Percentiles rank a stretch among this genome's conserved stretches.
Conservation (phyloP, 2,113 vertebrate species). For the Setophaga petechia region DNA sequence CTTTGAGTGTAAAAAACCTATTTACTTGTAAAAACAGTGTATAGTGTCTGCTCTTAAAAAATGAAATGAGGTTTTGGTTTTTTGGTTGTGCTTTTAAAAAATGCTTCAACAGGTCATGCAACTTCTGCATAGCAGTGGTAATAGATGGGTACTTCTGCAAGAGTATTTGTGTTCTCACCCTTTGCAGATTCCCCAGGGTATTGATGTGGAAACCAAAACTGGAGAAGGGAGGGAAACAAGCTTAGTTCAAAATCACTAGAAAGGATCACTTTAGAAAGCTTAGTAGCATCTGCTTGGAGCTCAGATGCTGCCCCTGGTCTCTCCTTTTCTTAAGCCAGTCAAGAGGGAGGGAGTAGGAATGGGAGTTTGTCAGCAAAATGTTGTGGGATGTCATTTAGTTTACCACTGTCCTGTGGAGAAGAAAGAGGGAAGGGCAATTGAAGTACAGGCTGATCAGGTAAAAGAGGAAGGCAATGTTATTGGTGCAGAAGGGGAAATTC, state of each 20-base stretch:
- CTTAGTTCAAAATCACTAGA: background rate
- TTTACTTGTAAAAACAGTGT: background rate
- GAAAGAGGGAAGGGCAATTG: background rate
- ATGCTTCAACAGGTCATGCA: background rate
- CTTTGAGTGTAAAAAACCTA: background rate
- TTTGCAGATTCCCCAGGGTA: background rate
- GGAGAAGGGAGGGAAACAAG: background rate
- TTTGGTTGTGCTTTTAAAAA: background rate
- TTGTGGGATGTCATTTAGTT: background rate
- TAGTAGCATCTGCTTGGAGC: background rate
- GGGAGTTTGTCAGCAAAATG: background rate
- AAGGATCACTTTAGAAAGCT: background rate
- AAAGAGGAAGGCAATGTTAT: background rate
- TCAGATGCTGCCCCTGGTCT: background rate
- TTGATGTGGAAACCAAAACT: rapidly evolving
- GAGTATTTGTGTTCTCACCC: background rate
- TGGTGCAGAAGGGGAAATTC: background rate
- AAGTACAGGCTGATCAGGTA: background rate
- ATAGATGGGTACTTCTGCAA: background rate
- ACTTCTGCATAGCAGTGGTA: background rate
- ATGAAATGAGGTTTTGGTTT: background rate
- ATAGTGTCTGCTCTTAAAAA: background rate
- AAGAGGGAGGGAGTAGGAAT: background rate
- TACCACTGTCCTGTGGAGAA: background rate
- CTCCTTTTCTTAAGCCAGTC: background rate